Percentiles rank a stretch among this genome's conserved stretches.
Evolutionary conservation across 2,113 vertebrate species (phyloP).

Genomic region (Lasiurus borealis): DNA sequence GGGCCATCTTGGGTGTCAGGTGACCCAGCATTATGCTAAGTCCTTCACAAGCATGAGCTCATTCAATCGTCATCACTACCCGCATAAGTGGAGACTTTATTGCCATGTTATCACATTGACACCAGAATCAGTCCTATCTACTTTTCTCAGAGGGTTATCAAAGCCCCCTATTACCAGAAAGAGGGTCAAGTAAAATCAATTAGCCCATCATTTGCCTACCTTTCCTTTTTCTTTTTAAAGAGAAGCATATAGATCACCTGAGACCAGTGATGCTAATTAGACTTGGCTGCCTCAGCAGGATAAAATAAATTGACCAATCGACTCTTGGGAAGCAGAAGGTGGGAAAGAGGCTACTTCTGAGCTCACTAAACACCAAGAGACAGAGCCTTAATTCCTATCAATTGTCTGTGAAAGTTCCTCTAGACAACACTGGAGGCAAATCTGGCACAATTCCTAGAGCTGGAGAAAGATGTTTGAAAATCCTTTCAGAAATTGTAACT

Average conservation of each 20-base stretch:
- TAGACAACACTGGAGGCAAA: not conserved
- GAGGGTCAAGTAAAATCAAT: not conserved
- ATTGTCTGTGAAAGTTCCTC: constrained; percentile 40
- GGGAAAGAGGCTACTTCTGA: constrained; percentile 17
- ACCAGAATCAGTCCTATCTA: not conserved
- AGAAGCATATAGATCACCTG: not conserved
- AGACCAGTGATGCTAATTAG: not conserved
- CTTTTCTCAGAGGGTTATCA: not conserved
- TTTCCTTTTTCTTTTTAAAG: constrained; percentile 26
- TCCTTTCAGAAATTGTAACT: constrained; percentile 47
- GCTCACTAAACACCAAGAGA: constrained; percentile 21
- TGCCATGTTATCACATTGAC: no score
- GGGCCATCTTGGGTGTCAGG: not conserved
- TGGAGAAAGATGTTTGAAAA: constrained; percentile 56
- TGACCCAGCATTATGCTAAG: not conserved
- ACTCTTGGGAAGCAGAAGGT: constrained; percentile 46
- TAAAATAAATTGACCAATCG: constrained; percentile 13
- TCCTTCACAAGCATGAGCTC: not conserved
- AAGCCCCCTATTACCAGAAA: not conserved
- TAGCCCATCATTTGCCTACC: not conserved
- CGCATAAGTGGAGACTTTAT: not conserved
- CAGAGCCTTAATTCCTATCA: constrained; percentile 53
- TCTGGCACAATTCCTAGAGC: constrained; percentile 32
- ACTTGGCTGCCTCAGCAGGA: constrained; percentile 17
- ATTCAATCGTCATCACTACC: not conserved